phyloP scores from a whole-genome alignment of 2,888 invertebrate species.

The Ditylenchus weischeri region DNA sequence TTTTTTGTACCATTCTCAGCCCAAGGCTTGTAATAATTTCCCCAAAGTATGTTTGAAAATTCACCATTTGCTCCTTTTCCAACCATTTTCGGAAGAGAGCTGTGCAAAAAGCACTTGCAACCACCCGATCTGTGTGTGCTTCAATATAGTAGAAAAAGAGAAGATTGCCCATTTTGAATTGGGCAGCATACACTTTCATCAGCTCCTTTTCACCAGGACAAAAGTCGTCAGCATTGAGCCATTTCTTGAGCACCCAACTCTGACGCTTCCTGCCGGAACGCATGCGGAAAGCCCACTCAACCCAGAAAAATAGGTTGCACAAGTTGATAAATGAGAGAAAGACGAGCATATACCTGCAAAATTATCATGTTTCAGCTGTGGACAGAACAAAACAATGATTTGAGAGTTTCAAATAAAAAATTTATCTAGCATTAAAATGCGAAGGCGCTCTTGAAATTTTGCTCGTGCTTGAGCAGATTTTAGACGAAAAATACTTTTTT shows the following conservation, averaged over 20 bases:
- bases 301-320: slow-evolving; percentile 28
- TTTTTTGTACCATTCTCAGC: too few species aligned
- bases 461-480: too few species aligned
- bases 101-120: slow-evolving; percentile 32
- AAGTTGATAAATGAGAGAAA: slow-evolving; percentile 29
- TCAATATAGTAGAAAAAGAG: slow-evolving; percentile 30
- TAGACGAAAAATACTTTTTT: too few species aligned
- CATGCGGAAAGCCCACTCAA: slow-evolving; percentile 31
- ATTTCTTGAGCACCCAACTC: slow-evolving; percentile 31
- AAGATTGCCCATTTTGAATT: slow-evolving; percentile 32
- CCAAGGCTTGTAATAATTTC: too few species aligned
- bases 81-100: slow-evolving; percentile 30
- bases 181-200: slow-evolving; percentile 25
- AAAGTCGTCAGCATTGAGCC: slow-evolving; percentile 31
- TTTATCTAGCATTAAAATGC: too few species aligned
- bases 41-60: too few species aligned
- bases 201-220: slow-evolving; percentile 22
- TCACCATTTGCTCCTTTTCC: slow-evolving; percentile 18
- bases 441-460: too few species aligned
- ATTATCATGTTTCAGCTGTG: background rate
- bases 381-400: background rate
- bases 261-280: slow-evolving; percentile 21
- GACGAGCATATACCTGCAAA: slow-evolving; percentile 27
- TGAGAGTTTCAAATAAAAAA: too few species aligned
- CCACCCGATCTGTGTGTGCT: slow-evolving; percentile 32